These are phyloP conservation scores for Ophiothrix spiculata DNA, from an alignment of 35 echinoderm and acorn worm species.

Conservation along the genomic window DNA sequence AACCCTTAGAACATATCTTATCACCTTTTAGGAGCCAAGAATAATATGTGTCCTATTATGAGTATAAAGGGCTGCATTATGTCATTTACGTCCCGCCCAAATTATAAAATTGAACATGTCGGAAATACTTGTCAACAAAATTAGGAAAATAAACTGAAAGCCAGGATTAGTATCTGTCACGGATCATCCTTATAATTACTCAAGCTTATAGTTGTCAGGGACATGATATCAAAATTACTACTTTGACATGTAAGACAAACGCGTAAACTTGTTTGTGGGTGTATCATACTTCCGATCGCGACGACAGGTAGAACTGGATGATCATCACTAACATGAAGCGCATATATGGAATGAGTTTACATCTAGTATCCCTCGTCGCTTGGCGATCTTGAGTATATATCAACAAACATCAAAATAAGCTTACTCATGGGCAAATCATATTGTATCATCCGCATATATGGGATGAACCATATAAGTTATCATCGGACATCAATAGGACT, in stretches of 20 bases:
- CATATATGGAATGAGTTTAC: not conserved
- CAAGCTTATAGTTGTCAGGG: not conserved
- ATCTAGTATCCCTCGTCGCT: not conserved
- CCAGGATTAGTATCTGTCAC: not conserved
- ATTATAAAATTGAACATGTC: not conserved
- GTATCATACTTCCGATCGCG: not conserved
- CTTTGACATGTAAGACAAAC: not conserved
- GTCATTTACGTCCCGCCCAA: not conserved
- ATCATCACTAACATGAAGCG: not conserved
- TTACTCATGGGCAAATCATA: not conserved
- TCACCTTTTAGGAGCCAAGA: not conserved
- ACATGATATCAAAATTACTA: not conserved
- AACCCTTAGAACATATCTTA: not conserved
- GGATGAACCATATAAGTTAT: too few relatives aligned
- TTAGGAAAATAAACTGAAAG: not conserved
- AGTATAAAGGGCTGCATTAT: not conserved
- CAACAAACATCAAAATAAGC: not conserved
- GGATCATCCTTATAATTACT: conserved; percentile 3
- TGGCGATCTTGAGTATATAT: not conserved
- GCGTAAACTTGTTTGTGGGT: too few relatives aligned
- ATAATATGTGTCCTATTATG: too few relatives aligned
- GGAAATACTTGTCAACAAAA: conserved; percentile 12
- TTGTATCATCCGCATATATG: too few relatives aligned
- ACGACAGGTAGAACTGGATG: not conserved
- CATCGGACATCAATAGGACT: too few relatives aligned